Base-by-base conservation (phyloP, 2,797 vertebrate species). In the Halcyon badia region DNA sequence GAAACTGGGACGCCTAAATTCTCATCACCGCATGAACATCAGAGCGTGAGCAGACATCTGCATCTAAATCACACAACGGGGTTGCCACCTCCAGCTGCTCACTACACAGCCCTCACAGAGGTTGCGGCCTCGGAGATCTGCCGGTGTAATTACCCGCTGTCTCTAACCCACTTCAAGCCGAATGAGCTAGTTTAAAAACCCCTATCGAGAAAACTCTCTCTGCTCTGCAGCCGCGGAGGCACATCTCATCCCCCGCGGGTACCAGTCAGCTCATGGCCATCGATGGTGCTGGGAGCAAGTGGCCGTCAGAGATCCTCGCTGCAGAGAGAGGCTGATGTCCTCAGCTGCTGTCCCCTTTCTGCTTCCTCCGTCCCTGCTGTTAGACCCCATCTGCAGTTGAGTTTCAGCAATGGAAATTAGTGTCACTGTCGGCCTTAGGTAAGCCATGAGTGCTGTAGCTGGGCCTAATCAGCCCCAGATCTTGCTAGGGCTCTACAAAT, bases 51-150 rank as follows among this genome's bases (percentile, higher is more conserved):
- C 94, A 96, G 96, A 76, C 51, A 82, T 90, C 92, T 78, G 60
- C 94, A 90, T 93, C 92, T 95, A 86, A 96, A 93, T 95, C 94
- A 93, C 96, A 84, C 90, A 4, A 84, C 1, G 1, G 95, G 94
- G 95, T 90, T 90, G 92, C 90, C 94, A 89, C 51, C 86, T 95
- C 94, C 83, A 89, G 93, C 96, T 96, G 94, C 94, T 95, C 73
- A 5, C 92, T 58, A 39, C 88, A 80, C n/a, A 81, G 89, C 56
- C 92, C 80, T 92, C 2, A 0, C 91, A 78, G 64, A 93, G 81
- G 95, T 69, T 93, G 93, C 24, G 65, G 76, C 90, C 87, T 95
- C 83, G 58, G 35, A 95, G 92, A 62, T 92, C 73, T 10, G 24
- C 77, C 4, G 0, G 28, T 5, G 11, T 90, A 94, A 97, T 96